Base-by-base conservation (phyloP, 2,113 vertebrate genomes). In the Anarhynchus alexandrinus region DNA sequence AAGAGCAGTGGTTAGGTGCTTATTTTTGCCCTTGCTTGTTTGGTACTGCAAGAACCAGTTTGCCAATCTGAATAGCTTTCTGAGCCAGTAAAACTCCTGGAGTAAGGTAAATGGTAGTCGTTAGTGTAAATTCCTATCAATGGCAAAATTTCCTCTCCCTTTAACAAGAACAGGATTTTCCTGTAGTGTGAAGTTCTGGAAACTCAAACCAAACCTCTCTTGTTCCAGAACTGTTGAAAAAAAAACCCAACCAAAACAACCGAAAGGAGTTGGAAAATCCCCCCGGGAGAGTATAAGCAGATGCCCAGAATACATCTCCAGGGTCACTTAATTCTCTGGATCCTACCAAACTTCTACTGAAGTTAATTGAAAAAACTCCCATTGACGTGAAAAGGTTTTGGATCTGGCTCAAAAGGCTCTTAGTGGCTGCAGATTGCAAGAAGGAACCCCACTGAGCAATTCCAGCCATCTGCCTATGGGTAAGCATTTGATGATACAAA, bases 331-430 rank as follows among this genome's bases (percentile, higher is more conserved):
- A 86, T 62, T 90, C 74, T 87, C 71, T 95, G 87, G 66, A 93
- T 95, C 27, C 51, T 82, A 45, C 55, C 51, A 79, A 97, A 51
- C 13, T 58, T 74, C 82, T 83, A 15, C 25, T 74, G 79, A 90
- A 94, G 66, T 73, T 96, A 96, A 95, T 92, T 95, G 90, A 65
- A 94, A 96, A 91, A 95, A 59, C 23, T 85, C 61, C 81, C 34
- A 47, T 91, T 72, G 89, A 81, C 93, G 93, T 59, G 42, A 92
- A 88, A 74, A 92, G 85, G 85, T 62, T 92, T 96, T 97, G 93
- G 62, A 94, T 95, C 64, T 1, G 9, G 74, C 90, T 93, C 92
- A 95, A 86, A 83, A 0, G 1, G 30, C 71, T 95, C 58, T 69
- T 72, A 43, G 90, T 55, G 71, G 82, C 79, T 81, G 85, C 90